Evolutionary conservation across 2,888 invertebrate genomes (phyloP), one percentile per base, ranked within the genome.

Genomic region (Lobophora halterata): DNA sequence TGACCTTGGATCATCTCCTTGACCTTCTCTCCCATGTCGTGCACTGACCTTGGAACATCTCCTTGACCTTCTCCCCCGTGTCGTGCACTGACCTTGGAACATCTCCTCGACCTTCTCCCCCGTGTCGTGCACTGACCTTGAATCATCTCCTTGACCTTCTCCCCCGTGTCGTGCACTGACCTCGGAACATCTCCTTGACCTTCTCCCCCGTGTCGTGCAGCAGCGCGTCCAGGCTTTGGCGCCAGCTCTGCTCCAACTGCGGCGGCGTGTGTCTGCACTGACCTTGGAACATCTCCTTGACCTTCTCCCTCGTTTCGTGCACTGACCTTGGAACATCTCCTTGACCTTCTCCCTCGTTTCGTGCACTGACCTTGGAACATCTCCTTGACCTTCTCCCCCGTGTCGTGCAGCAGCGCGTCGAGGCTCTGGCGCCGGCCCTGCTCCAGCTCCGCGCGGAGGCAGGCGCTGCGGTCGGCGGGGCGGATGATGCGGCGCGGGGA

Each of bases 381-480:
- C 77, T 95, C 95, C 73, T 95, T 95, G 45, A 95, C 92, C 62
- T 92, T 91, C 71, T 94, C 94, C 18, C 94, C 91, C 0, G 94
- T 94, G 50, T 94, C 94, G 17, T 91, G 90, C 64, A 94, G 89
- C 11, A 95, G 67, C 42, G 93, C 91, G 59, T 95, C 95, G 16
- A 95, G 78, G 48, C 94, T 94, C 71, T 94, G 94, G 11, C 95
- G 79, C 29, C 93, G 81, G 38, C 70, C 70, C 8, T 56, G 57
- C 39, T 75, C 76, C 26, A 77, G 39, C 41, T 78, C 77, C 0
- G 72, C 73, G 0, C 68, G 44, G 17, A 74, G 43, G 25, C 53
- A 26, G 33, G 57, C 57, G 43, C 56, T 41, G 11, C 64, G 38
- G 46, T 61, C 51, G 30, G 36, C 48, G 30, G 50, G 51, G 51